Evolutionary conservation across 2,888 invertebrate species (phyloP).

Genomic region (Zelleria hepariella): DNA sequence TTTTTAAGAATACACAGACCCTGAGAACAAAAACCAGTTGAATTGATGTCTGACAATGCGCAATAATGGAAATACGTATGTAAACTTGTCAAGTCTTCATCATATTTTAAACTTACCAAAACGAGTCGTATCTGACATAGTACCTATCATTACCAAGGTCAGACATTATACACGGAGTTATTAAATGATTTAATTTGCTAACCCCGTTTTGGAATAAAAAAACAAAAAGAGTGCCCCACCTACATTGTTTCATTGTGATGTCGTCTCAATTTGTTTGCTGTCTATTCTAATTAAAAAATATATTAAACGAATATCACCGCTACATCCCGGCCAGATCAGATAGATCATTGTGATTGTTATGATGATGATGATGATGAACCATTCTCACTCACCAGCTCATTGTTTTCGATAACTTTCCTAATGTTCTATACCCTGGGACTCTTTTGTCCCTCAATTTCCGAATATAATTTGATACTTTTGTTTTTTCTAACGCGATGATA

Average conservation of each 20-base stretch:
- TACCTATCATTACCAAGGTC: not conserved
- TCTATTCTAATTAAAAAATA: no score
- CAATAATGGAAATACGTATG: not conserved
- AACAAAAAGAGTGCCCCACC: not conserved
- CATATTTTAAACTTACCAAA: not conserved
- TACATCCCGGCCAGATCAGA: no score
- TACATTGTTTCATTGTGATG: not conserved
- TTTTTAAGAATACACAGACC: not conserved
- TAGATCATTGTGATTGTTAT: no score
- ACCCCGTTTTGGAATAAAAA: not conserved
- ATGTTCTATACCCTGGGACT: not conserved
- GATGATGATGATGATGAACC: no score
- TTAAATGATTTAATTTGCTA: not conserved
- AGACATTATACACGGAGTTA: not conserved
- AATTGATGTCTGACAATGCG: not conserved
- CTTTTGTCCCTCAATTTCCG: not conserved
- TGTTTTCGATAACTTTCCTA: not conserved
- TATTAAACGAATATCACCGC: no score
- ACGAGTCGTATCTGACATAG: not conserved
- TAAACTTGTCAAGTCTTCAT: not conserved
- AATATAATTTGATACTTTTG: not conserved
- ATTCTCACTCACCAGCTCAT: not conserved
- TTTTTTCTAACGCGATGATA: conserved; percentile 23
- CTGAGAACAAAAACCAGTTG: not conserved
- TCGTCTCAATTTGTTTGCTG: not conserved